Evolutionary conservation across 2,113 vertebrate species (phyloP).

Genomic region (Aphyosemion australe): DNA sequence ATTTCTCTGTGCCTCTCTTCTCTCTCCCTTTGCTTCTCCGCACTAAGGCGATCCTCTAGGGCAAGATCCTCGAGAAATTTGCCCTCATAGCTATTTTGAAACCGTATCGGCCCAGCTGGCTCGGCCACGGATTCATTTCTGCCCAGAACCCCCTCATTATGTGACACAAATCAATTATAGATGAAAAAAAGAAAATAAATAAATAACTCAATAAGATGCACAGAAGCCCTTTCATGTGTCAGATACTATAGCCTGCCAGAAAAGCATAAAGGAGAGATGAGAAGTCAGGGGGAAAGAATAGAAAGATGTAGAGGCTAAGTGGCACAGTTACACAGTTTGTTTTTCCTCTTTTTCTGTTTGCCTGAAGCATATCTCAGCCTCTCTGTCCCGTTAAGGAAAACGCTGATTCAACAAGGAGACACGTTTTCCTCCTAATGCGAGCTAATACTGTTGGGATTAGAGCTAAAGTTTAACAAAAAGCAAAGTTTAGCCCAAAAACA

Average conservation of each 20-base stretch:
- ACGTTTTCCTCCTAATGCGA: neutral
- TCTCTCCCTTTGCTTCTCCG: slow-evolving; percentile 14
- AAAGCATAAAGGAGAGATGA: slow-evolving; percentile 24
- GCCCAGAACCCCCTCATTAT: slow-evolving; percentile 54
- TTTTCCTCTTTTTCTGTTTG: neutral
- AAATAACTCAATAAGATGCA: slow-evolving; percentile 12
- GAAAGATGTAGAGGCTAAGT: neutral
- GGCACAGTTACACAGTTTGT: slow-evolving; percentile 1
- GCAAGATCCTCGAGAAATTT: slow-evolving; percentile 40
- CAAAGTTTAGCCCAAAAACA: neutral
- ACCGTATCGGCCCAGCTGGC: slow-evolving; percentile 37
- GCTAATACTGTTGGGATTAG: neutral
- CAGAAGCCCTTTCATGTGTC: slow-evolving; percentile 46
- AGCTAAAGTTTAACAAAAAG: neutral
- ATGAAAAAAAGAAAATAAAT: slow-evolving; percentile 24
- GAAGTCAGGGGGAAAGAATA: neutral
- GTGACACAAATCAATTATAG: slow-evolving; percentile 74
- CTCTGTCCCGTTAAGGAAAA: neutral
- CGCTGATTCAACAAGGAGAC: neutral
- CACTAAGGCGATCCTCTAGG: slow-evolving; percentile 17
- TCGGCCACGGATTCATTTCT: slow-evolving; percentile 30
- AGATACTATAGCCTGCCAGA: neutral
- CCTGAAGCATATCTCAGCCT: neutral
- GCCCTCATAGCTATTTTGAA: slow-evolving; percentile 49
- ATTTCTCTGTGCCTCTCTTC: neutral